A percentile compares a stretch with the other conserved stretches of the same genome.
These are phyloP conservation scores for Phaonia tiefii DNA, from an alignment of 2,888 invertebrate genomes.

Conservation along the genomic window DNA sequence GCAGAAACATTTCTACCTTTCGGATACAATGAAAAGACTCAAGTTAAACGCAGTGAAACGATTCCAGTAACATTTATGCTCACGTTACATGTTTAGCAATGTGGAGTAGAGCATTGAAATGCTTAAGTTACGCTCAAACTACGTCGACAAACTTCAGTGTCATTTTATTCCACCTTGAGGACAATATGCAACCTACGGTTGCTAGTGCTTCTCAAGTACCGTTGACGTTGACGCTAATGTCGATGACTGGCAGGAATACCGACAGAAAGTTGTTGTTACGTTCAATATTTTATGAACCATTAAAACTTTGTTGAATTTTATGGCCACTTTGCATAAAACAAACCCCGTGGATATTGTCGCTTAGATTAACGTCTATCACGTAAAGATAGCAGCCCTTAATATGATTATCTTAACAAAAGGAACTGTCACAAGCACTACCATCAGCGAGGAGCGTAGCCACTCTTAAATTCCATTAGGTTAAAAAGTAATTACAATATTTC, in stretches of 20 bases:
- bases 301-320: conserved; percentile 66
- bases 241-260: background rate
- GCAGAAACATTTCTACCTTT: background rate
- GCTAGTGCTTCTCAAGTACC: background rate
- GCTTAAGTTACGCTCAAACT: conserved; percentile 19
- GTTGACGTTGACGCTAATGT: background rate
- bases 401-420: conserved; percentile 23
- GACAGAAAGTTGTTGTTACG: conserved; percentile 41
- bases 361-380: conserved; percentile 37
- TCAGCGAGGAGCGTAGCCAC: too few species aligned
- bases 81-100: conserved; percentile 17
- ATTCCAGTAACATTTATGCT: conserved; percentile 15
- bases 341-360: conserved; percentile 16
- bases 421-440: too few species aligned
- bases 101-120: background rate
- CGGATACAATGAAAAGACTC: background rate
- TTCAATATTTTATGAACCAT: conserved; percentile 68
- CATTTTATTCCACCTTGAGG: background rate
- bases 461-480: too few species aligned
- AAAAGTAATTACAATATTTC: too few species aligned
- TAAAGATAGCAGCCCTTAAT: conserved; percentile 27
- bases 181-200: background rate
- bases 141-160: background rate
- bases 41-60: conserved; percentile 13
- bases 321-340: conserved; percentile 47